Base-by-base conservation (phyloP, 2,113 vertebrate species). In the Bostrychus sinensis region DNA sequence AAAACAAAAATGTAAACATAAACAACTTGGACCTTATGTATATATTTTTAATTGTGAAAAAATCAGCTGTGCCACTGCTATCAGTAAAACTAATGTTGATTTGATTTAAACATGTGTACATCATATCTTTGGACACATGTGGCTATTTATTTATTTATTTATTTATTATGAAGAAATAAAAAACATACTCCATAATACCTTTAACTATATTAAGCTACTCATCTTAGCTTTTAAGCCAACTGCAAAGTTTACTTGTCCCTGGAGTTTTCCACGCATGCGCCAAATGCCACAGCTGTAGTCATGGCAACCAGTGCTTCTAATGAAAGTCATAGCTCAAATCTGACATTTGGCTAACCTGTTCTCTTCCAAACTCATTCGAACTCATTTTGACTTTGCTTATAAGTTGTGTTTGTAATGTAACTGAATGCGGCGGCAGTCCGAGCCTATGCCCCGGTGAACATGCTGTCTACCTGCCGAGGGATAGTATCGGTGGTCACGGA, bases 211-310 rank as follows among this genome's bases (percentile, higher is more conserved):
- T n/a, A n/a, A n/a, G n/a, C n/a, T n/a, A n/a, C n/a, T n/a, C n/a
- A n/a, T n/a, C n/a, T n/a, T n/a, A n/a, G n/a, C n/a, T n/a, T n/a
- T n/a, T n/a, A n/a, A n/a, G n/a, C n/a, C n/a, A n/a, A n/a, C n/a
- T n/a, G n/a, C n/a, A n/a, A n/a, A n/a, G n/a, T n/a, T 0, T 51
- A 14, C 14, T 20, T 58, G 25, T 57, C 56, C 60, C 20, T 9
- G 2, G 16, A 13, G 14, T 16, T 42, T 3, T 36, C 3, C 70
- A 62, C 65, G 70, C 78, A 77, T 73, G 78, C 66, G 74, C 17
- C 4, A 9, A 1, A 8, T 14, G 22, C 45, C 10, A 23, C 22
- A 46, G 5, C 30, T 5, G 67, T 78, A 53, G 66, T 42, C 75
- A 63, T 59, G 62, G 39, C 80, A 72, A 82, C 71, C 23, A 1